Evolutionary conservation across 2,888 invertebrate genomes (phyloP), one percentile per base, ranked within the genome.

Genomic region (Sarcophaga carnaria): DNA sequence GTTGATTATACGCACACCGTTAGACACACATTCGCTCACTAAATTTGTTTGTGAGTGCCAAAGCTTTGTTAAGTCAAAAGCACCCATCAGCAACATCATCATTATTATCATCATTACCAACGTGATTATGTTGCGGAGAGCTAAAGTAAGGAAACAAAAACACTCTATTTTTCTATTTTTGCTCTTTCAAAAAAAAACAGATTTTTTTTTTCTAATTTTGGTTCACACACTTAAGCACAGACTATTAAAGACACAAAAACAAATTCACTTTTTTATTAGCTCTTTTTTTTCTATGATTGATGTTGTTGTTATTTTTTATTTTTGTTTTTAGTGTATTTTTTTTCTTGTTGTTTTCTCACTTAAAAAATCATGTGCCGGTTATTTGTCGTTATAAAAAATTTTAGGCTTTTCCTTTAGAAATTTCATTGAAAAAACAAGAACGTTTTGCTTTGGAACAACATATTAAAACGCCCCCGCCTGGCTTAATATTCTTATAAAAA

Each of bases 311-410:
- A 17, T 54, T 60, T 27, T 74, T 74, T 63, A 8, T 45, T 47
- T 22, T 63, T 49, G 45, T 20, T 71, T 71, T 60, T 62, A 69
- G 63, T 81, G 72, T 80, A 72, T 79, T 69, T 71, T 37, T 37
- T 37, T 10, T 37, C 37, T 8, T 37, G 37, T 37, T 10, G 37
- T 54, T 64, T 75, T 79, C 64, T 66, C 66, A 76, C 45, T 60
- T 75, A 22, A 85, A 37, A 49, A 76, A 76, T 85, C 80, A 85
- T 85, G 80, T 85, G 84, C 84, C 84, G 84, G 80, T 80, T 59
- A 45, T 74, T 71, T 76, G 66, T 84, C 60, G 76, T 60, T 66
- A 80, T 80, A 71, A 84, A 84, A 74, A 37, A 64, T 5, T 14
- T 79, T 14, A 12, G 1, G 4, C 49, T 45, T 64, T 75, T 69